Conservation (phyloP, 1,140 invertebrate species). For the Macrobrachium nipponense region DNA sequence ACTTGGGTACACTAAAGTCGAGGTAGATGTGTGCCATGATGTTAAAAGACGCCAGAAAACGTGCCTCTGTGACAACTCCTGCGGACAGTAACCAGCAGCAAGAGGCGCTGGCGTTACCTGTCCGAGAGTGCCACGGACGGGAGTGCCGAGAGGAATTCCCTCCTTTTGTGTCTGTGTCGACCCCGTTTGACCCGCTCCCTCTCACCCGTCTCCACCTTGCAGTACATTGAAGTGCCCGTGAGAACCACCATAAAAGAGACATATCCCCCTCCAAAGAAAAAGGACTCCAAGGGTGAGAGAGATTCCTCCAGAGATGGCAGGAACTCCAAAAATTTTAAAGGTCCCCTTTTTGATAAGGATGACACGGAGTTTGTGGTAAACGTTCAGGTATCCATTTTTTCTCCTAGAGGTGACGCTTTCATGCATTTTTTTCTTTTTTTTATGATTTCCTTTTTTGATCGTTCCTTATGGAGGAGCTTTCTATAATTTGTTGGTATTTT, state of each 20-base stretch:
- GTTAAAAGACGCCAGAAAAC: no score
- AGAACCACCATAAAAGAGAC: slow-evolving; percentile 19
- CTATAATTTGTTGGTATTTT: no score
- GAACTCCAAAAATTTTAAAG: not conserved
- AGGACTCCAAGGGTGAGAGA: not conserved
- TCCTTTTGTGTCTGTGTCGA: not conserved
- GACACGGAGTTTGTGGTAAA: slow-evolving; percentile 2
- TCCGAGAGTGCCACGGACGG: no score
- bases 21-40: no score
- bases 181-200: not conserved
- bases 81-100: no score
- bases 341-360: no score
- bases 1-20: no score
- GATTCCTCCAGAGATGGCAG: slow-evolving; percentile 1
- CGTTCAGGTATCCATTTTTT: slow-evolving; percentile 38
- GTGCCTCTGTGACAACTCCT: no score
- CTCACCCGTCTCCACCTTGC: slow-evolving; percentile 1
- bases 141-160: not conserved
- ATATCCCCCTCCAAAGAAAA: not conserved
- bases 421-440: not conserved
- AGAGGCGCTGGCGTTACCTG: no score
- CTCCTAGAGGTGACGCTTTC: slow-evolving; percentile 32
- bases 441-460: not conserved
- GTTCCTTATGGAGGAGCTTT: not conserved
- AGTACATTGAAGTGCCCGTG: slow-evolving; percentile 40